Conservation (phyloP, 2,888 invertebrate species). For the Kryphioiulus occultus region DNA sequence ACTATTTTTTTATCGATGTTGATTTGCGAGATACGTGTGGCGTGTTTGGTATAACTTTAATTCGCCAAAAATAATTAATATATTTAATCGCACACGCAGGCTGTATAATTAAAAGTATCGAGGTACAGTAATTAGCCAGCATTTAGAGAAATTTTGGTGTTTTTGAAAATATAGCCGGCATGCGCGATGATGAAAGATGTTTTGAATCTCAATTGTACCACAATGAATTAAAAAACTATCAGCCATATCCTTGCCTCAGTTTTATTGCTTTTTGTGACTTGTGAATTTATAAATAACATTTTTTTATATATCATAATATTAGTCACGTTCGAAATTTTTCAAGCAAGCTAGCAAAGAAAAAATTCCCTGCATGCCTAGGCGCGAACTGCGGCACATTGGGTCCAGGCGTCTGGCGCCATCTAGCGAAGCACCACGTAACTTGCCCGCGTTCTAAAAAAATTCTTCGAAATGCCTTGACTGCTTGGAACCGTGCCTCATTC, state of each 20-base stretch:
- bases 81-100: not conserved
- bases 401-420: not conserved
- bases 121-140: not conserved
- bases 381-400: too few relatives aligned
- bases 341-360: too few relatives aligned
- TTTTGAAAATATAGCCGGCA: not conserved
- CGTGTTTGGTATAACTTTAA: not conserved
- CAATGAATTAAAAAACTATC: not conserved
- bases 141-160: not conserved
- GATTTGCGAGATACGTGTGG: not conserved
- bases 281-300: too few relatives aligned
- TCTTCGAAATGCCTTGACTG: not conserved
- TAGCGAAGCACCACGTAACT: not conserved
- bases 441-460: not conserved
- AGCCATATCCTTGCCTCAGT: not conserved
- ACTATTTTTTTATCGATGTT: slow-evolving; percentile 2
- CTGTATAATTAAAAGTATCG: not conserved
- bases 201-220: not conserved
- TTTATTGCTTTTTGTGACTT: not conserved
- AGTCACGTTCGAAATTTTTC: too few relatives aligned
- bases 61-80: not conserved
- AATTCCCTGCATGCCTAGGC: not conserved
- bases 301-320: too few relatives aligned
- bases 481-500: not conserved
- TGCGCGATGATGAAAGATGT: not conserved